These are phyloP conservation scores for Apoda limacodes DNA, from an alignment of 2,888 invertebrate species.

Conservation along the genomic window DNA sequence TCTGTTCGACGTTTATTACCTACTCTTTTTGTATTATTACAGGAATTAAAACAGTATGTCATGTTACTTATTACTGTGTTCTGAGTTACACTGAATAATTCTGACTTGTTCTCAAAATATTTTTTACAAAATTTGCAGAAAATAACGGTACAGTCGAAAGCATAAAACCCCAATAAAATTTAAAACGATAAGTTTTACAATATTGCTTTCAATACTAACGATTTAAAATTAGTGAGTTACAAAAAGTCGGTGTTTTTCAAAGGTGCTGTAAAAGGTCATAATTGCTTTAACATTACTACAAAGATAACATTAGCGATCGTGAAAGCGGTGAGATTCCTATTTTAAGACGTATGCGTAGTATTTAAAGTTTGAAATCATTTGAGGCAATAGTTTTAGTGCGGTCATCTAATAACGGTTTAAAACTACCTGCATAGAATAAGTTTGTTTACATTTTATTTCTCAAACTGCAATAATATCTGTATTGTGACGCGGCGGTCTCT, in stretches of 20 bases:
- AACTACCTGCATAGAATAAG: constrained; percentile 26
- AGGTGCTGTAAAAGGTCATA: constrained; percentile 41
- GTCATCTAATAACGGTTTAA: too few relatives aligned
- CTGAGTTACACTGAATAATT: too few relatives aligned
- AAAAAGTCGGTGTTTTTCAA: constrained; percentile 37
- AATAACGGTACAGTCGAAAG: constrained; percentile 28
- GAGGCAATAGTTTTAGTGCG: constrained; percentile 3
- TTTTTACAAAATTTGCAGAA: too few relatives aligned
- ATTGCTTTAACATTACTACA: constrained; percentile 34
- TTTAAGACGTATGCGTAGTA: constrained; percentile 7
- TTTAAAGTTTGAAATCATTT: constrained; percentile 14
- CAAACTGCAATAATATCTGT: too few relatives aligned
- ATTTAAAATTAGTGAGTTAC: too few relatives aligned
- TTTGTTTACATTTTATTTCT: constrained; percentile 17
- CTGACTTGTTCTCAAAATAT: too few relatives aligned
- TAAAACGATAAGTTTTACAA: constrained; percentile 17
- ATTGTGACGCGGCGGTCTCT: constrained; percentile 18
- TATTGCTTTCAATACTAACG: too few relatives aligned
- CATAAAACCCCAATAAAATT: constrained; percentile 35
- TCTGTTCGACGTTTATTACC: constrained; percentile 6
- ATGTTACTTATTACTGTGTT: too few relatives aligned
- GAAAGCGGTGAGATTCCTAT: not conserved
- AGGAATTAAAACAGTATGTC: too few relatives aligned
- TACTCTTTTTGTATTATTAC: not conserved
- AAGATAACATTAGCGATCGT: constrained; percentile 7